phyloP scores from a whole-genome alignment of 2,113 vertebrate species.

The Channa argus region DNA sequence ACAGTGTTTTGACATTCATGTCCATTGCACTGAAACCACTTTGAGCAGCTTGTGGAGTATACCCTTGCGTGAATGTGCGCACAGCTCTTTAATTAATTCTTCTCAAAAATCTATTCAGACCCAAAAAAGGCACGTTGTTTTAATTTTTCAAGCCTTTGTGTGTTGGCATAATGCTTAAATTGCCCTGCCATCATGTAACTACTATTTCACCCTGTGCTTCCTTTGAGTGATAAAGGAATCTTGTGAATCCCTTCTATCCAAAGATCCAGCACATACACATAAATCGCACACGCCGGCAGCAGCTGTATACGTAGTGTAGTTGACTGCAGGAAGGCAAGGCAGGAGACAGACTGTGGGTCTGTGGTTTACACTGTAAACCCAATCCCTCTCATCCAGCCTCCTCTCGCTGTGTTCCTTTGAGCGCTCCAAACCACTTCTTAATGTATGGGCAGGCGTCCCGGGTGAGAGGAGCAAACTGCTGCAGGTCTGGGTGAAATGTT shows the following conservation, averaged over 20 bases:
- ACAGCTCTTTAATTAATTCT: conserved; percentile 16
- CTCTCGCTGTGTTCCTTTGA: conserved; percentile 74
- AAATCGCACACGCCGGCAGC: conserved; percentile 49
- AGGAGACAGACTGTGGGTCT: conserved; percentile 75
- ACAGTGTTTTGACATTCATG: conserved; percentile 71
- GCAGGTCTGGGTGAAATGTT: conserved; percentile 63
- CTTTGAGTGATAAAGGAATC: conserved; percentile 38
- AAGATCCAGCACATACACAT: conserved; percentile 50
- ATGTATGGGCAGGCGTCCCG: conserved; percentile 77
- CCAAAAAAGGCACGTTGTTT: not conserved
- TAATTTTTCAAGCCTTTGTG: conserved; percentile 3
- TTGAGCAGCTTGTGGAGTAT: conserved; percentile 45
- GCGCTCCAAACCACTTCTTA: conserved; percentile 81
- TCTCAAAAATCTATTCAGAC: conserved; percentile 6
- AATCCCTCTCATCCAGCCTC: conserved; percentile 79
- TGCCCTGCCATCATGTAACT: not conserved
- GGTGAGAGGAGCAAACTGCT: conserved; percentile 74
- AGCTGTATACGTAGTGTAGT: conserved; percentile 64
- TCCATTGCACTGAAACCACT: conserved; percentile 62
- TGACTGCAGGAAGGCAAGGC: conserved; percentile 68
- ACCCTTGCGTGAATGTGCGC: conserved; percentile 10
- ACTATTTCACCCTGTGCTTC: conserved; percentile 30
- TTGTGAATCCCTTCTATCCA: conserved; percentile 12
- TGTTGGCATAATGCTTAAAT: conserved; percentile 8
- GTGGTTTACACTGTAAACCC: conserved; percentile 78